Percentiles rank a stretch among this genome's conserved stretches.
phyloP scores from a whole-genome alignment of 2,113 vertebrate genomes.

The Petrocephalus zakoni region DNA sequence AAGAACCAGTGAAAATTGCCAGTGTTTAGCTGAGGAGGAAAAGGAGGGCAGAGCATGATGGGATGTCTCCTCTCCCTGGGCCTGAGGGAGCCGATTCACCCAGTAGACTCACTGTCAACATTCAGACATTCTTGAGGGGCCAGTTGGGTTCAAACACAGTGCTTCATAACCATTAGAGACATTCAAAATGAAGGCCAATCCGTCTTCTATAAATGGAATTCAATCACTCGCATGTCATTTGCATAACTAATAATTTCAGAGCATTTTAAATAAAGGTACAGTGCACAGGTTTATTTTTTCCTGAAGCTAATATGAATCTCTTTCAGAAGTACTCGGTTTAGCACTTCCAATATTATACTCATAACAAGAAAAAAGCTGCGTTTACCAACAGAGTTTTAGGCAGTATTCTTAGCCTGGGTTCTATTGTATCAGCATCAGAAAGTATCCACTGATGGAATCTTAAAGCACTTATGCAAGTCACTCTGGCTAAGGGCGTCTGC shows the following conservation, averaged over 20 bases:
- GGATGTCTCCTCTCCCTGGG: neutral
- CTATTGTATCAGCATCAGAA: too few relatives aligned
- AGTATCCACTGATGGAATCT: too few relatives aligned
- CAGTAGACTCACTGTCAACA: neutral
- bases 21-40: neutral
- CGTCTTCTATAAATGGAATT: neutral
- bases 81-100: neutral
- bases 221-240: neutral
- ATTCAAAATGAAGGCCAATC: neutral
- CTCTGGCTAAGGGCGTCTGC: too few relatives aligned
- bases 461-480: too few relatives aligned
- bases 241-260: too few relatives aligned
- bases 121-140: neutral
- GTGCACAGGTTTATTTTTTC: neutral
- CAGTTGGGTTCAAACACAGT: neutral
- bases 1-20: neutral
- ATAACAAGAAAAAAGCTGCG: too few relatives aligned
- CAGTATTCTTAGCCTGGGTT: too few relatives aligned
- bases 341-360: too few relatives aligned
- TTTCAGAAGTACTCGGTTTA: too few relatives aligned
- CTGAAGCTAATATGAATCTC: neutral
- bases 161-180: neutral
- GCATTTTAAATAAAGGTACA: neutral
- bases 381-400: too few relatives aligned
- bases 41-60: neutral